These are phyloP conservation scores for Erebia ligea DNA, from an alignment of 2,888 invertebrate species.

Conservation along the genomic window DNA sequence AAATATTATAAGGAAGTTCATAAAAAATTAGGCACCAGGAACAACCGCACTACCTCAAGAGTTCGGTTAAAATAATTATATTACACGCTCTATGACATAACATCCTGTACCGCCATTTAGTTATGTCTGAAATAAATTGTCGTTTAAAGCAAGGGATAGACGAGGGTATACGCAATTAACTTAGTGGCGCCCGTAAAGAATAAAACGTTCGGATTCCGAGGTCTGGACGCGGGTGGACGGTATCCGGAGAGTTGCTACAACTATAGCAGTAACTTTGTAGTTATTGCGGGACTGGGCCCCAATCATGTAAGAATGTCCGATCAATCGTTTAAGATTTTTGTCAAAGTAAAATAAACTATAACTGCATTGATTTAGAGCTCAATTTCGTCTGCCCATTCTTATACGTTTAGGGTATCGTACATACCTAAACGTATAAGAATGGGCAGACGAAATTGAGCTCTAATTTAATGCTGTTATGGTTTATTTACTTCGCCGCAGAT, in stretches of 20 bases:
- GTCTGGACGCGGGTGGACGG: conserved; percentile 45
- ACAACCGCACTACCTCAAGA: background rate
- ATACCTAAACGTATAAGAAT: too few relatives aligned
- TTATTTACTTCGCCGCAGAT: too few relatives aligned
- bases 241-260: conserved; percentile 48
- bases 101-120: conserved; percentile 40
- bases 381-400: too few relatives aligned
- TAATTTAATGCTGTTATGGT: too few relatives aligned
- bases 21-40: background rate
- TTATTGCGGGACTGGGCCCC: background rate
- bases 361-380: too few relatives aligned
- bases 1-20: too few relatives aligned
- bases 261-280: conserved; percentile 53
- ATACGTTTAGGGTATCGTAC: too few relatives aligned
- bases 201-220: conserved; percentile 69
- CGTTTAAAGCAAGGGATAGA: conserved; percentile 74
- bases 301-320: too few relatives aligned
- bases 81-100: conserved; percentile 12
- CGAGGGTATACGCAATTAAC: conserved; percentile 80
- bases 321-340: too few relatives aligned
- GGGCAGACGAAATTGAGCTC: too few relatives aligned
- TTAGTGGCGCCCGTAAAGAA: conserved; percentile 71
- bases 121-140: conserved; percentile 75
- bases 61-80: background rate
- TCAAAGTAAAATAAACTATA: too few relatives aligned